Base-by-base conservation (phyloP, 2,797 vertebrate genomes). In the Lophius americanus region DNA sequence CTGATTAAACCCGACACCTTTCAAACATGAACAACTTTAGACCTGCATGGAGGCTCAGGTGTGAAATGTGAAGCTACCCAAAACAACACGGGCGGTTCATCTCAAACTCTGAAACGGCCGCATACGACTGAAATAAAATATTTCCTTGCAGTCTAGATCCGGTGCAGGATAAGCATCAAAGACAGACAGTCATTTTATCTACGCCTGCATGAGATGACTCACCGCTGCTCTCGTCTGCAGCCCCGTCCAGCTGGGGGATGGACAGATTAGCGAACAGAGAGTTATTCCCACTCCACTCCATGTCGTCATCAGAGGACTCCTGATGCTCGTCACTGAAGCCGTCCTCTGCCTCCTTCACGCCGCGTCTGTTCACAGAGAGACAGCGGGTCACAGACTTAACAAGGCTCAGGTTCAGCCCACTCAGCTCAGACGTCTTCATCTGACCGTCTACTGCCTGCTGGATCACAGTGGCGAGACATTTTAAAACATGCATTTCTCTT, bases 211-310 rank as follows among this genome's bases (percentile, higher is more conserved):
- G 52, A 47, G 36, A 10, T 8, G 50, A 84, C 94, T 94, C 92
- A 99, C 98, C 98, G 73, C 95, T 96, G 84, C 95, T 98, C 89
- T 99, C 98, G 70, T 99, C 98, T 59, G 97, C 98, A 53, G 98
- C 97, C 58, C 98, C 98, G 75, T 99, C 98, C 70, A 99, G 91
- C 91, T 99, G 98, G 76, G 96, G 96, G 93, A 99, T 99, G 90
- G 95, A 96, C 81, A 98, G 91, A 87, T 94, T 95, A 81, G 91
- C 88, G 50, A 97, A 94, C 76, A 96, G 87, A 75, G 94, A 91
- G 89, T 70, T 93, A 60, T 92, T 95, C 89, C 93, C 92, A 43
- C 91, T 96, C 96, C 97, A 98, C 47, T 98, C 97, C 94, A 97
- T 96, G 87, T 99, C 97, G 68, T 97, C 96, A 61, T 98, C 97